Conservation (phyloP, 2,888 invertebrate genomes). For the Metallyticus violacea region DNA sequence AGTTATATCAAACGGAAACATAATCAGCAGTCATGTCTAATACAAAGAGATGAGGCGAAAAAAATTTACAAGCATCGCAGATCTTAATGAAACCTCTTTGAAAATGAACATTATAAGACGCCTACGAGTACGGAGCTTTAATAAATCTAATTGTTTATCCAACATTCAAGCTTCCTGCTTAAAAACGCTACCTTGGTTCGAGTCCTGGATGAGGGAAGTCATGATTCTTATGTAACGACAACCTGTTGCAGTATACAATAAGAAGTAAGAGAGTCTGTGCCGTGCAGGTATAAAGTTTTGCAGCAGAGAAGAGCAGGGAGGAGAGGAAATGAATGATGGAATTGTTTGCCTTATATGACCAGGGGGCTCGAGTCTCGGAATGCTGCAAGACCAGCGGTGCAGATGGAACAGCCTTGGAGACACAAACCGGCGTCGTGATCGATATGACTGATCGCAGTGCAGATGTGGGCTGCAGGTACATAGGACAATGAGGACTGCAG, state of each 20-base stretch:
- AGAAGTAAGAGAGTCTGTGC: not conserved
- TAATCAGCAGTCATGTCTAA: too few species aligned
- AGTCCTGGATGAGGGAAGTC: not conserved
- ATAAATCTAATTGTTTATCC: not conserved
- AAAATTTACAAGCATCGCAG: not conserved
- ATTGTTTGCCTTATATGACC: not conserved
- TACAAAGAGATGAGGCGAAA: too few species aligned
- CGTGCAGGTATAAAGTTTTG: not conserved
- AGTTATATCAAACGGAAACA: too few species aligned
- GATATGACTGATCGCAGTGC: not conserved
- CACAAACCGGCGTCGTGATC: not conserved
- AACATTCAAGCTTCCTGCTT: too few species aligned
- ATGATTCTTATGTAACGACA: not conserved
- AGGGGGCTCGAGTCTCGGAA: not conserved
- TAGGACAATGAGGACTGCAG: not conserved
- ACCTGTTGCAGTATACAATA: not conserved
- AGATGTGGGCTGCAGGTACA: not conserved
- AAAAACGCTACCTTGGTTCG: not conserved
- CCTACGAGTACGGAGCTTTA: not conserved
- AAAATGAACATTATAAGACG: not conserved
- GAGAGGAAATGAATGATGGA: conserved; percentile 7
- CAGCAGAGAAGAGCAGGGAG: not conserved
- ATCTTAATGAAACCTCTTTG: not conserved
- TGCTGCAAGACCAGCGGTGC: not conserved
- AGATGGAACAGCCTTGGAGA: not conserved